Conservation (phyloP, 2,797 vertebrate genomes). For the Saxicola maurus region DNA sequence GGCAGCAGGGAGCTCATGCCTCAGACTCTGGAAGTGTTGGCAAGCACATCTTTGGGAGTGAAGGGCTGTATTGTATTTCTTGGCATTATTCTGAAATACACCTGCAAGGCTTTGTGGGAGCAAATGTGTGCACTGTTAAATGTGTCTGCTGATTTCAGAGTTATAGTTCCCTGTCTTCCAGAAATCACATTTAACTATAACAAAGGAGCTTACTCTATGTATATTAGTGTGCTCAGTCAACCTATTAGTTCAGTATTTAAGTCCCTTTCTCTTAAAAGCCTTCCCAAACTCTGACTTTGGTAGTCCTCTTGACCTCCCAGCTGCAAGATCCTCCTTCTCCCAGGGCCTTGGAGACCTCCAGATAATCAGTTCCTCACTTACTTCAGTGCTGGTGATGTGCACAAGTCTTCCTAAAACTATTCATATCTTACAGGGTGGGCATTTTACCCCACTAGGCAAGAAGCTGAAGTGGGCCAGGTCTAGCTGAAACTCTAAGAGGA, state of each 20-base stretch:
- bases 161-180: not conserved
- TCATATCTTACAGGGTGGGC: not conserved
- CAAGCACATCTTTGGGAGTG: not conserved
- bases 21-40: not conserved
- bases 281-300: not conserved
- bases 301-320: not conserved
- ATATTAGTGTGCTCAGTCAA: not conserved
- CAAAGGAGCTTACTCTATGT: not conserved
- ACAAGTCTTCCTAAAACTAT: not conserved
- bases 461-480: not conserved
- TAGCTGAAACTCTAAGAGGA: not conserved
- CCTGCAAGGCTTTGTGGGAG: not conserved
- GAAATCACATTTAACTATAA: not conserved
- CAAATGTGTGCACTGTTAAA: accelerated
- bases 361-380: not conserved
- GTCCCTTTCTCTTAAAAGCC: not conserved
- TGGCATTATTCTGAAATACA: not conserved
- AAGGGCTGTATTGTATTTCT: not conserved
- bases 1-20: not conserved
- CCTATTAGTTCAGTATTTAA: not conserved
- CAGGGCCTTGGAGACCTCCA: not conserved
- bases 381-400: not conserved
- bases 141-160: not conserved
- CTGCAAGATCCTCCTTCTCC: not conserved
- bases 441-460: not conserved